Evolutionary conservation across 1,140 invertebrate genomes (phyloP).

Genomic region (honey bee (Apis mellifera)): Amel_HAv3.1 CM009936.2:11147501-11148000

Average conservation of each 20-base stretch:
- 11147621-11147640: constrained; percentile 68
- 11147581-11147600: constrained; percentile 23
- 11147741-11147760: constrained; percentile 47
- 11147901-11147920: constrained; percentile 4
- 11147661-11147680: constrained; percentile 57
- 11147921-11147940: background rate
- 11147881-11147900: constrained; percentile 42
- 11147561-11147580: constrained; percentile 49
- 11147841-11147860: constrained; percentile 48
- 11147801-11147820: background rate
- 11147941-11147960: constrained; percentile 1
- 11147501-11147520: constrained; percentile 16
- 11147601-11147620: constrained; percentile 21
- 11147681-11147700: constrained; percentile 63
- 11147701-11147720: constrained; percentile 61
- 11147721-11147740: constrained; percentile 18
- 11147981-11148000: constrained; percentile 3
- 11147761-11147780: constrained; percentile 27
- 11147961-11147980: constrained; percentile 37
- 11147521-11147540: constrained; percentile 71
- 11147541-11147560: constrained; percentile 69
- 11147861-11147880: constrained; percentile 24
- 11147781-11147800: background rate
- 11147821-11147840: background rate
- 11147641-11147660: constrained; percentile 43